Conservation (phyloP, 2,888 invertebrate genomes). For the Mythimna albipuncta region DNA sequence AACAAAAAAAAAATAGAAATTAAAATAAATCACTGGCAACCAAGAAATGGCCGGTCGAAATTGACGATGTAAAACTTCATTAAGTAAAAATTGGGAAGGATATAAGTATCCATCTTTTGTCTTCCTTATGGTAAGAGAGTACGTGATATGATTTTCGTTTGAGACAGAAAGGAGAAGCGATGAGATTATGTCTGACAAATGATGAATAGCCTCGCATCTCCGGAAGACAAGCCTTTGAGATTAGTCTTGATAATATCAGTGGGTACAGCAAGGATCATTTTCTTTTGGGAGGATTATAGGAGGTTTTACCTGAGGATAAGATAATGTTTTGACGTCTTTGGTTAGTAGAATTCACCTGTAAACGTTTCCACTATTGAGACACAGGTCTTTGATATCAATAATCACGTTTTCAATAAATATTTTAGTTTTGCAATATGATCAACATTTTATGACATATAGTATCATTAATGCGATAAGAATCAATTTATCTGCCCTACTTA, state of each 20-base stretch:
- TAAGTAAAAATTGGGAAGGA: conserved; percentile 5
- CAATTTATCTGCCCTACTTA: not conserved
- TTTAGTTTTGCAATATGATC: no score
- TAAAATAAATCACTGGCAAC: no score
- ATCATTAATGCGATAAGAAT: not conserved
- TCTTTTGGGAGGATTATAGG: not conserved
- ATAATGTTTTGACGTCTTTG: not conserved
- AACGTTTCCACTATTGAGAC: not conserved
- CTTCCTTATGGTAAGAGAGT: conserved; percentile 3
- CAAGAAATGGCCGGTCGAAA: no score
- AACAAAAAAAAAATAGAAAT: no score
- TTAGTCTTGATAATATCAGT: conserved; percentile 35
- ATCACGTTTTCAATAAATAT: not conserved
- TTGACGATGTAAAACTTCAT: not conserved
- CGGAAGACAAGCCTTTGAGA: conserved; percentile 19
- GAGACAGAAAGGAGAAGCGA: not conserved
- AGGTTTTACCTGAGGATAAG: not conserved
- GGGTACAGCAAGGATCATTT: not conserved
- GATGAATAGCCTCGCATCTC: conserved; percentile 30
- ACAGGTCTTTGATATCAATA: not conserved
- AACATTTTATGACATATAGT: not conserved
- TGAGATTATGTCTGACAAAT: conserved; percentile 52
- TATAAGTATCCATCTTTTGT: not conserved
- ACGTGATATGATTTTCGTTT: conserved; percentile 43
- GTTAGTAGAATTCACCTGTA: not conserved